phyloP scores from a whole-genome alignment of 1,140 invertebrate species.

The Leucophenga varia region DNA sequence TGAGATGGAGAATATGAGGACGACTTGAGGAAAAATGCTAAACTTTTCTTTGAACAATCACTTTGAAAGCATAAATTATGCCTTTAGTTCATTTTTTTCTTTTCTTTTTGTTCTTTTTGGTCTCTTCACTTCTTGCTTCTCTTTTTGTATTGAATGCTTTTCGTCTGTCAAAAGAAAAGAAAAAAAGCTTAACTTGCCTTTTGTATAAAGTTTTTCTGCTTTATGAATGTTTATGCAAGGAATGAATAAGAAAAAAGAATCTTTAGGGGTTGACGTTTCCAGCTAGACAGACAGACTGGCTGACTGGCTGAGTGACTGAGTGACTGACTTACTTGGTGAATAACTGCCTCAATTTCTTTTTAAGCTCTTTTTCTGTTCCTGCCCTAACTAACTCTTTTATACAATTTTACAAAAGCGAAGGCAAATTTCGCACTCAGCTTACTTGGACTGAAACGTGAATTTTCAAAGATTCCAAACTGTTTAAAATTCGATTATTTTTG shows the following conservation, averaged over 20 bases:
- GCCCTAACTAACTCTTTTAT: conserved; percentile 4
- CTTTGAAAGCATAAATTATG: conserved; percentile 54
- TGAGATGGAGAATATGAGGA: too few species aligned
- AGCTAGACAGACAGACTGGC: conserved; percentile 12
- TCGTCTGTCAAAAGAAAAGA: too few species aligned
- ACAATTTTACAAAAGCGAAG: background rate
- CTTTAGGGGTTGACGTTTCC: conserved; percentile 47
- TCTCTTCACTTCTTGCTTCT: background rate
- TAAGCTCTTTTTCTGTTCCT: conserved; percentile 7
- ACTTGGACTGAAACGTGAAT: too few species aligned
- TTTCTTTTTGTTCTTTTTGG: conserved; percentile 1
- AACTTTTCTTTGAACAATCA: conserved; percentile 46
- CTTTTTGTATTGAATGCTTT: background rate
- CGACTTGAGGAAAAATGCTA: conserved; percentile 33
- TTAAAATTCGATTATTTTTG: too few species aligned
- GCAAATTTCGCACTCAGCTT: background rate
- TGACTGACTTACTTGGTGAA: conserved; percentile 3
- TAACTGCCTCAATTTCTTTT: conserved; percentile 11
- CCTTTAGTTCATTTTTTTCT: conserved; percentile 42
- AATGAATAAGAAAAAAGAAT: conserved; percentile 44
- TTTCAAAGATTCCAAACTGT: too few species aligned
- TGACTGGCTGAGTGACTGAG: conserved; percentile 13
- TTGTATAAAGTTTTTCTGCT: conserved; percentile 33
- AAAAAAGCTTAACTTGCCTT: conserved; percentile 38
- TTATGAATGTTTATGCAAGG: conserved; percentile 10